Conservation (phyloP, 2,113 vertebrate genomes). For the Rhabdomys dilectus region DNA sequence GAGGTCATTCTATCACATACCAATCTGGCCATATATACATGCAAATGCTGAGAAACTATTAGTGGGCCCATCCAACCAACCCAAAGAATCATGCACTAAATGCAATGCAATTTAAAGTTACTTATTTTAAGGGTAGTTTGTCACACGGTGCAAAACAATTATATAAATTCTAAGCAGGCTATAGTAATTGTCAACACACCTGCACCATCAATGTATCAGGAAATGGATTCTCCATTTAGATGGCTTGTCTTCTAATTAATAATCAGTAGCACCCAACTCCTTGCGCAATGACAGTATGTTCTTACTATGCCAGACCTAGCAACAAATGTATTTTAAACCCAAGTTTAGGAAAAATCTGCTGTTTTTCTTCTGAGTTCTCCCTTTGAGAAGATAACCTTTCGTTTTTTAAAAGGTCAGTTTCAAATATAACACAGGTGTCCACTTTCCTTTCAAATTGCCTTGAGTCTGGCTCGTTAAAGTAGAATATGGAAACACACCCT, state of each 20-base stretch:
- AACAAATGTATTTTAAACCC: conserved; percentile 25
- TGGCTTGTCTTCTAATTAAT: not conserved
- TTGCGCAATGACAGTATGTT: not conserved
- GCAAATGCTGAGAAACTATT: not conserved
- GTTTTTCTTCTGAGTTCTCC: not conserved
- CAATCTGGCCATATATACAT: not conserved
- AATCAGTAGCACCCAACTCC: not conserved
- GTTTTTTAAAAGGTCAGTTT: conserved; percentile 17
- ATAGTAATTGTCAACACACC: not conserved
- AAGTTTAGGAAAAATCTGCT: conserved; percentile 4
- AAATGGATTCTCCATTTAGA: not conserved
- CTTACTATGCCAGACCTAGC: not conserved
- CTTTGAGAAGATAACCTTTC: not conserved
- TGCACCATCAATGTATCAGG: not conserved
- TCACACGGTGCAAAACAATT: not conserved
- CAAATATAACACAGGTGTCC: not conserved
- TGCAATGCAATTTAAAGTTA: not conserved
- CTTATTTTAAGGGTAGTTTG: not conserved
- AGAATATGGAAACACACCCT: not conserved
- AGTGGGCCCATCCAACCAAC: not conserved
- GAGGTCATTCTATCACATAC: not conserved
- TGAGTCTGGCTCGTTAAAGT: not conserved
- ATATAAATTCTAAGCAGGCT: not conserved
- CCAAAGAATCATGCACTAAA: not conserved
- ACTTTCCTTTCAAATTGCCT: conserved; percentile 20